Evolutionary conservation across 2,888 invertebrate genomes (phyloP), one percentile per base, ranked within the genome.

Genomic region (Ariolimax columbianus): DNA sequence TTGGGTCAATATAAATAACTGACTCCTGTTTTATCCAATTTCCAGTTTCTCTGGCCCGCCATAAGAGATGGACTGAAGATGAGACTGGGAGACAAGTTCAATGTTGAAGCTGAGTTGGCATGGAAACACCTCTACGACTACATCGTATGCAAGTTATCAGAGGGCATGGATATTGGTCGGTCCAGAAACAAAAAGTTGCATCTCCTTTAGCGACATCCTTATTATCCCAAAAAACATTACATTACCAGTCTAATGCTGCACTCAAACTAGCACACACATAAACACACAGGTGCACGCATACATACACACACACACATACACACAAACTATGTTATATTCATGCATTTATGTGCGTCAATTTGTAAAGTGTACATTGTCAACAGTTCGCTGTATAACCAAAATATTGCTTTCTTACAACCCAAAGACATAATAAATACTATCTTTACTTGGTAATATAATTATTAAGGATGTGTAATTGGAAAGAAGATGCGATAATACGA

Each of bases 51-150:
- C 43, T 92, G 92, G 93, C 92, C 92, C 0, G 89, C 92, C 0
- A 89, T 93, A 11, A 81, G 90, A n/a, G 89, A 89, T 38, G 90
- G 90, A 0, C 88, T 93, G 80, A 88, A 89, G 84, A 89, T 90
- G 59, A 83, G 86, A 0, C 80, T 92, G 47, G 90, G 89, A 43
- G 89, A 90, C 30, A 88, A 88, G 4, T 91, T 91, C 83, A 91
- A 89, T 1, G 87, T 89, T 38, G 90, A 91, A 68, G 88, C 90
- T 11, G 90, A 90, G 72, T 82, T 88, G 63, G 90, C 92, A 23
- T 93, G 93, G 93, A 88, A 88, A 59, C 89, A 89, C n/a, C 90
- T 92, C 40, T 92, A 91, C 82, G 88, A 89, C 66, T 92, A 90
- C 86, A 89, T 92, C 73, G 89, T 89, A n/a, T 88, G 88, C 75